These are phyloP conservation scores for Aurelia aurita complex sp. Pacific DNA, from an alignment of 30 jellyfish, hydroid and myxozoan species.

Conservation along the genomic window DNA sequence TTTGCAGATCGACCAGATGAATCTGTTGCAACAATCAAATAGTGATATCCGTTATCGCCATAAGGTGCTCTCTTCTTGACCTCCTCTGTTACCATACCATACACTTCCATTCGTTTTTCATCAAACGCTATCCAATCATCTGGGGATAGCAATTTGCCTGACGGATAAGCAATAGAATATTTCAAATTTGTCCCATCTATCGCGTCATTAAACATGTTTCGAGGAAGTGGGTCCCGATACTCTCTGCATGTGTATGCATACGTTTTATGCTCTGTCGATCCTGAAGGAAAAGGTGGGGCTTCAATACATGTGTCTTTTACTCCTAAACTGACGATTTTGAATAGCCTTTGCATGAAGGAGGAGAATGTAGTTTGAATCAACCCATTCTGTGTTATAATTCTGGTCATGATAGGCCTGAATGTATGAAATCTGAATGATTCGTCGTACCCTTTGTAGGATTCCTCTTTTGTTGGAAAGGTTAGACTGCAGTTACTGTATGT, in stretches of 20 bases:
- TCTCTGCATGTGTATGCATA: constrained; percentile 72
- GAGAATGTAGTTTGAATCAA: constrained; percentile 16
- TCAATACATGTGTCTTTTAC: constrained; percentile 86
- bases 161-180: constrained; percentile 51
- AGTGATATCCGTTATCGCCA: constrained; percentile 38
- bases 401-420: constrained; percentile 33
- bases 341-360: constrained; percentile 27
- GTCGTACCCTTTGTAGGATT: constrained; percentile 73
- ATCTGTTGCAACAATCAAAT: constrained; percentile 79
- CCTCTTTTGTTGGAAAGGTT: constrained; percentile 68
- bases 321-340: constrained; percentile 25
- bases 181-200: constrained; percentile 86
- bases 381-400: constrained; percentile 25
- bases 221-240: constrained; percentile 31
- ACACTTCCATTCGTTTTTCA: constrained; percentile 51
- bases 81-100: constrained; percentile 83
- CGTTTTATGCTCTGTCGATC: constrained; percentile 2
- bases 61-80: constrained; percentile 60
- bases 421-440: constrained; percentile 43
- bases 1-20: constrained; percentile 89
- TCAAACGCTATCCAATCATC: constrained; percentile 84
- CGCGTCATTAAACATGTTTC: constrained; percentile 63
- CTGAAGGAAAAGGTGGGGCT: constrained; percentile 74
- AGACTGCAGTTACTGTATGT: constrained; percentile 88
- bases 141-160: constrained; percentile 67